These are phyloP conservation scores for Julus scanicus DNA, from an alignment of 2,888 invertebrate genomes.

Conservation along the genomic window DNA sequence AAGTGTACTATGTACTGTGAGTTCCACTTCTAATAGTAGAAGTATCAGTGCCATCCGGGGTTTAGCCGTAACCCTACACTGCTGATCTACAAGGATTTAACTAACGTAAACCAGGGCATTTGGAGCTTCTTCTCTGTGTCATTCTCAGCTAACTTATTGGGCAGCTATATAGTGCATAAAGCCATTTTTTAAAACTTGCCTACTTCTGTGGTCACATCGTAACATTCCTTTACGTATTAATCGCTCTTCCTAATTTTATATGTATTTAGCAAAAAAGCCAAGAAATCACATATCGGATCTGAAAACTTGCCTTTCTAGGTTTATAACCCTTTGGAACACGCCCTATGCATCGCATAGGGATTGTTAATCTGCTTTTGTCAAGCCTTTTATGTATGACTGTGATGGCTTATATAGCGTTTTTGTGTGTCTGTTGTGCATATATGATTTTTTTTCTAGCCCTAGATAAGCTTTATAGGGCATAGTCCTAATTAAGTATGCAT, in stretches of 20 bases:
- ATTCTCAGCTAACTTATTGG: slow-evolving; percentile 29
- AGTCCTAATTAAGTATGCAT: background rate
- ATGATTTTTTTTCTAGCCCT: background rate
- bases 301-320: background rate
- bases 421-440: background rate
- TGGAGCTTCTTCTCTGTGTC: slow-evolving; percentile 17
- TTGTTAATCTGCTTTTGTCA: background rate
- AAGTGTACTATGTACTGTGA: background rate
- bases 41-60: slow-evolving; percentile 5
- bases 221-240: slow-evolving; percentile 8
- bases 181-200: background rate
- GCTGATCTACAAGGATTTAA: slow-evolving; percentile 28
- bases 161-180: slow-evolving; percentile 7
- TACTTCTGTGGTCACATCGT: background rate
- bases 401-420: slow-evolving; percentile 8
- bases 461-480: background rate
- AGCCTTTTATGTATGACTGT: slow-evolving; percentile 19
- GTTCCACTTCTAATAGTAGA: slow-evolving; percentile 1
- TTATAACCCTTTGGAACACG: background rate
- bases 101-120: slow-evolving; percentile 27
- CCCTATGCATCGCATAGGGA: background rate
- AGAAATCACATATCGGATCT: slow-evolving; percentile 22
- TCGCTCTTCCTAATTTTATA: background rate
- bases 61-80: background rate
- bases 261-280: background rate